These are phyloP conservation scores for Elanoides forficatus DNA, from an alignment of 2,113 vertebrate genomes.

Conservation along the genomic window DNA sequence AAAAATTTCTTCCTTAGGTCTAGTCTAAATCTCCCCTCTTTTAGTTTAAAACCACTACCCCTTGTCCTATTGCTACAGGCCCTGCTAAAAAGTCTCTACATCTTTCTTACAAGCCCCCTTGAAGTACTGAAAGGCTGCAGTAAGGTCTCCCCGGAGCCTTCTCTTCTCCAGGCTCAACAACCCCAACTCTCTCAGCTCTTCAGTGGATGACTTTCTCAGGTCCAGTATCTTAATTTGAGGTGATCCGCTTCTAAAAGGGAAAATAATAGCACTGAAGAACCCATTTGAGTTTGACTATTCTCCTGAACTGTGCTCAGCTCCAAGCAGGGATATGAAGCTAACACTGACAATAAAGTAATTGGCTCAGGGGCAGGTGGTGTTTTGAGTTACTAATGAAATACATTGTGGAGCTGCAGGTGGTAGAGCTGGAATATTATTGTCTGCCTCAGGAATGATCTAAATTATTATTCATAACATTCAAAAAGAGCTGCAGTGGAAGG, in stretches of 20 bases:
- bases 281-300: not conserved
- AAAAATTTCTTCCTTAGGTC: accelerated
- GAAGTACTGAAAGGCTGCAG: too few species aligned
- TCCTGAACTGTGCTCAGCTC: not conserved
- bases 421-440: not conserved
- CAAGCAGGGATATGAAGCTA: not conserved
- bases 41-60: not conserved
- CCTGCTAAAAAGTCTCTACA: too few species aligned
- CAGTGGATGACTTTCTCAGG: not conserved
- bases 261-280: not conserved
- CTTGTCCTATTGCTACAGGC: accelerated
- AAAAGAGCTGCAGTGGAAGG: not conserved
- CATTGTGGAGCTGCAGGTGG: not conserved
- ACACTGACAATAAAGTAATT: not conserved
- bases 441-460: not conserved
- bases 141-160: accelerated
- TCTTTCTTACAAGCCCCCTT: not conserved
- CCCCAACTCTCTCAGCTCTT: not conserved
- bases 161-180: not conserved
- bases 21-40: not conserved
- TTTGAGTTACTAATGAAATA: not conserved
- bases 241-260: not conserved
- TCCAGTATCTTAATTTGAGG: not conserved
- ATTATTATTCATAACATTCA: not conserved
- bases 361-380: not conserved